phyloP scores from a whole-genome alignment of 2,113 vertebrate genomes.

The Oreochromis aureus region DNA sequence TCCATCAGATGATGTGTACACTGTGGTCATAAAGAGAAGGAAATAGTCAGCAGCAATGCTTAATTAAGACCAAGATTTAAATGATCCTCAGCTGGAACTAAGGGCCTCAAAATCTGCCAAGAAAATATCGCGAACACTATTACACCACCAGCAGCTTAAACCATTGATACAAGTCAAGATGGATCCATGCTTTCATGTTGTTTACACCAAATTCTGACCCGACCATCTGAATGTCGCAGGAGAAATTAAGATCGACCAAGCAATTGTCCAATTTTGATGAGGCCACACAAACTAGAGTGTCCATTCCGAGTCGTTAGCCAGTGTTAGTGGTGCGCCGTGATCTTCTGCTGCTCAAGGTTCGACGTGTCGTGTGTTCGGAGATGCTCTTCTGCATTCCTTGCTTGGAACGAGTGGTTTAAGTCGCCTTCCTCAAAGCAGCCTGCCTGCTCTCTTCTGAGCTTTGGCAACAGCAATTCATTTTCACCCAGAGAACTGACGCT shows the following conservation, averaged over 20 bases:
- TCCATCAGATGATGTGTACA: neutral
- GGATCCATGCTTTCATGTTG: neutral
- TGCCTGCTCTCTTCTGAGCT: neutral
- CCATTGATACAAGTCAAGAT: neutral
- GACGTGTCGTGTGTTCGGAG: neutral
- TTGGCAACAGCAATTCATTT: neutral
- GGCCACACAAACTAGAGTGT: fast-evolving
- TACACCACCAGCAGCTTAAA: neutral
- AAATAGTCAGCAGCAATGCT: neutral
- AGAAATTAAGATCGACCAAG: fast-evolving
- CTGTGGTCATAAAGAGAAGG: neutral
- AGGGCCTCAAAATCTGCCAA: neutral
- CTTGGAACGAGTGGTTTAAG: neutral
- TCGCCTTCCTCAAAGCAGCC: fast-evolving
- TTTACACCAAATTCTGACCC: neutral
- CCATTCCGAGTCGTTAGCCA: neutral
- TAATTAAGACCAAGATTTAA: neutral
- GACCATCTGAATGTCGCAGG: neutral
- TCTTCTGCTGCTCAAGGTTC: neutral
- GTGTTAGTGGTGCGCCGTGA: too few relatives aligned
- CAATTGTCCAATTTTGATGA: fast-evolving
- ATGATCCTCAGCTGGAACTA: neutral
- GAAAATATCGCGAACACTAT: neutral
- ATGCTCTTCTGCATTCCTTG: neutral
- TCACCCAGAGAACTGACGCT: neutral